phyloP scores from a whole-genome alignment of 2,113 vertebrate species.

The Nycticorax nycticorax region DNA sequence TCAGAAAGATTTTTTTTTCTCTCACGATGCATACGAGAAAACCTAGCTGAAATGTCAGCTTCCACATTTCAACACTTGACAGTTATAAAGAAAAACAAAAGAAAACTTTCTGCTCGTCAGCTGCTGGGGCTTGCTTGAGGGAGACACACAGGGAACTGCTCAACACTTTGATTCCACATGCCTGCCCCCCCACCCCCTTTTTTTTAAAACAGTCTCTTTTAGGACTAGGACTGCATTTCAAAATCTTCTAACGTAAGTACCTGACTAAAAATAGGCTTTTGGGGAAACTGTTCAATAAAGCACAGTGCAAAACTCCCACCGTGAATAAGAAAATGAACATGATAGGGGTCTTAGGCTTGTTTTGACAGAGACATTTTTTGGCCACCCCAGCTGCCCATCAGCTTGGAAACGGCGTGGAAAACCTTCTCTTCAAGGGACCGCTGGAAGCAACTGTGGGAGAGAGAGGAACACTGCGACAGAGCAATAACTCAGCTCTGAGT shows the following conservation, averaged over 20 bases:
- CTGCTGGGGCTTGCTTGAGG: background rate
- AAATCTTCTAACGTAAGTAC: background rate
- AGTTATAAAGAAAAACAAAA: background rate
- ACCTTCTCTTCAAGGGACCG: background rate
- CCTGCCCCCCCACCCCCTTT: rapidly evolving
- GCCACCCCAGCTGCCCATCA: background rate
- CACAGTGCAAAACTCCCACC: background rate
- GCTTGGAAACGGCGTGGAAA: background rate
- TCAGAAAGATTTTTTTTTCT: background rate
- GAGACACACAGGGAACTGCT: background rate
- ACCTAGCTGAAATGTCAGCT: background rate
- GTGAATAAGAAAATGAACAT: background rate
- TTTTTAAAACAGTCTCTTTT: background rate
- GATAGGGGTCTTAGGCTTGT: background rate
- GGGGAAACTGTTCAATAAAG: background rate
- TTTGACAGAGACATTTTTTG: background rate
- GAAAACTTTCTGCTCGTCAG: background rate
- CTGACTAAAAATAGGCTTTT: background rate
- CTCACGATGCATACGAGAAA: background rate
- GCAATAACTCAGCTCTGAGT: background rate
- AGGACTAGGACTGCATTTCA: background rate
- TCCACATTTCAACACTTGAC: background rate
- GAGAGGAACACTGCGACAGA: background rate
- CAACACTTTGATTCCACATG: background rate
- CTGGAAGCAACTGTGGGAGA: background rate